A percentile compares a stretch with the other conserved stretches of the same genome.
Evolutionary conservation across 2,797 vertebrate genomes (phyloP).

Genomic region (Danio tinwini): DNA sequence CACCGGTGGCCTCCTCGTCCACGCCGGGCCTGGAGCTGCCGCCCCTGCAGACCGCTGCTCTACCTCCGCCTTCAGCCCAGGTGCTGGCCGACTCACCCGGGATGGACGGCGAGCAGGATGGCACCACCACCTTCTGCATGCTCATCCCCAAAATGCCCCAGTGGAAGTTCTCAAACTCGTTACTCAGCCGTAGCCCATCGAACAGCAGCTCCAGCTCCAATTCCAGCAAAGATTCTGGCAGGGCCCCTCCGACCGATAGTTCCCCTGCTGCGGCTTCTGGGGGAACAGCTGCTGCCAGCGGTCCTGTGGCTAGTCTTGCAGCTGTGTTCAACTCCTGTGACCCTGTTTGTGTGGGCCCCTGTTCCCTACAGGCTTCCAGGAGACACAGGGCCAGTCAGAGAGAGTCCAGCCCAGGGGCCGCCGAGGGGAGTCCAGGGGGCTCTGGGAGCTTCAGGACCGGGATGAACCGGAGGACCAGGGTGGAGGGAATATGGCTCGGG

Average conservation of each 20-base stretch:
- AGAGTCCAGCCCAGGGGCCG: conserved; percentile 68
- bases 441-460: conserved; percentile 71
- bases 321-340: conserved; percentile 91
- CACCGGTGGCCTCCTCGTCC: conserved; percentile 77
- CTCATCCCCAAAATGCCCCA: conserved; percentile 93
- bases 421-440: conserved; percentile 68
- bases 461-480: conserved; percentile 77
- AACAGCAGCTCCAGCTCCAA: conserved; percentile 81
- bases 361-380: conserved; percentile 84
- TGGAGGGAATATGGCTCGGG: conserved; percentile 79
- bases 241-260: conserved; percentile 54
- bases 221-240: conserved; percentile 83
- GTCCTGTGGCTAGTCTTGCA: conserved; percentile 82
- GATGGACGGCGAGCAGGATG: conserved; percentile 86
- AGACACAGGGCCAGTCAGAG: conserved; percentile 77
- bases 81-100: conserved; percentile 81
- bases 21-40: conserved; percentile 75
- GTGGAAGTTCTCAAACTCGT: conserved; percentile 92
- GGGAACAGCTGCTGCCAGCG: conserved; percentile 64
- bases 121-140: conserved; percentile 92
- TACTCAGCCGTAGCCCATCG: conserved; percentile 88
- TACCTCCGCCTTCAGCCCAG: conserved; percentile 67
- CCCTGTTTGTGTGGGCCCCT: conserved; percentile 87
- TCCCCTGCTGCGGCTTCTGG: conserved; percentile 51
- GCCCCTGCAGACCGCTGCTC: conserved; percentile 71